Evolutionary conservation across 2,113 vertebrate genomes (phyloP).

Genomic region (Mormyrus iriodes): DNA sequence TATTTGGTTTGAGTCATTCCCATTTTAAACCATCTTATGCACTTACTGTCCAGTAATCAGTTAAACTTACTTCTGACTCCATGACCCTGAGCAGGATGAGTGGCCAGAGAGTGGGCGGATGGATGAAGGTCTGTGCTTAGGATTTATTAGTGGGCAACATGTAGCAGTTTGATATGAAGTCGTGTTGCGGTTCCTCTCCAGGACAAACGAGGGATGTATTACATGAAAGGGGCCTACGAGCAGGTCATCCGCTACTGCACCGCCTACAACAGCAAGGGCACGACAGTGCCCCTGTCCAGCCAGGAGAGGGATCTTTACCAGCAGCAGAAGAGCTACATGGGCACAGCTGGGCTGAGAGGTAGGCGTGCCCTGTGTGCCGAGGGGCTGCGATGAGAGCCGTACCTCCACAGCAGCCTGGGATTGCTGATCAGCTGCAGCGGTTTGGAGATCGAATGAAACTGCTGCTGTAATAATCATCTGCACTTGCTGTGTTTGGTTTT

Average conservation of each 20-base stretch:
- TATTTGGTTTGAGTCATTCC: neutral
- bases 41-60: neutral
- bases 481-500: neutral
- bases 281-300: slow-evolving; percentile 63
- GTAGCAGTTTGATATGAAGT: neutral
- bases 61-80: neutral
- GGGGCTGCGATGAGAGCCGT: neutral
- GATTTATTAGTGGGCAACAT: neutral
- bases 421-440: neutral
- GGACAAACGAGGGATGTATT: slow-evolving; percentile 81
- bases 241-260: slow-evolving; percentile 86
- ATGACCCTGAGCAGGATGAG: neutral
- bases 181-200: slow-evolving; percentile 35
- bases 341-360: slow-evolving; percentile 86
- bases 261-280: slow-evolving; percentile 75
- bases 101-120: neutral
- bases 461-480: neutral
- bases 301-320: slow-evolving; percentile 87
- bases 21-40: neutral
- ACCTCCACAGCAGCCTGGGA: neutral
- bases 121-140: neutral
- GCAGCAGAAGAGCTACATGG: slow-evolving; percentile 89
- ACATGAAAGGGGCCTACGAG: slow-evolving; percentile 92
- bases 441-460: neutral
- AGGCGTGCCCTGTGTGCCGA: slow-evolving; percentile 21